phyloP scores from a whole-genome alignment of 2,113 vertebrate species.

The Cebidichthys violaceus region DNA sequence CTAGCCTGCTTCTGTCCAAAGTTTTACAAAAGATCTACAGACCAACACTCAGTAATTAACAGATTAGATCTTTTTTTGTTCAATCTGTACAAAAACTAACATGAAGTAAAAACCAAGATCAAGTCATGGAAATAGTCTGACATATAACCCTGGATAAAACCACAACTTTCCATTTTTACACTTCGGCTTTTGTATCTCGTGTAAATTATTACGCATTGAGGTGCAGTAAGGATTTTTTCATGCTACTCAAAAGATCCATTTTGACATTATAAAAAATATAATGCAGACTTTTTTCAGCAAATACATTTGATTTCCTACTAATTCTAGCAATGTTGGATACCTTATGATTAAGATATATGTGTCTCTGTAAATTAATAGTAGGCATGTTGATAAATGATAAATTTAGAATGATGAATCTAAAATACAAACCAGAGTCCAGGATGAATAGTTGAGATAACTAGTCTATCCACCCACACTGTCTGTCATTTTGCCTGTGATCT shows the following conservation, averaged over 20 bases:
- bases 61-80: neutral
- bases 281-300: neutral
- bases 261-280: neutral
- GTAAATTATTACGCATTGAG: neutral
- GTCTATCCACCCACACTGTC: constrained; percentile 4
- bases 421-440: constrained; percentile 5
- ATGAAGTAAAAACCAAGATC: neutral
- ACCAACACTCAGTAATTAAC: neutral
- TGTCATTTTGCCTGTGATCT: constrained; percentile 55
- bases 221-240: neutral
- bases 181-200: neutral
- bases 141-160: neutral
- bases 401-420: too few relatives aligned
- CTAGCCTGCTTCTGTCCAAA: neutral
- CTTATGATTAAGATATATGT: neutral
- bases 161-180: neutral
- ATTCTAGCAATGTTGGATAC: neutral
- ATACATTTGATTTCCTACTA: neutral
- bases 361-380: neutral
- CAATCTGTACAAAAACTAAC: neutral
- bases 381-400: too few relatives aligned
- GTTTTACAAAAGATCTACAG: neutral
- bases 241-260: neutral
- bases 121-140: neutral
- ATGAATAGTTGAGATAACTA: constrained; percentile 31